These are phyloP conservation scores for Notodonta ziczac DNA, from an alignment of 2,888 invertebrate species.

Conservation along the genomic window DNA sequence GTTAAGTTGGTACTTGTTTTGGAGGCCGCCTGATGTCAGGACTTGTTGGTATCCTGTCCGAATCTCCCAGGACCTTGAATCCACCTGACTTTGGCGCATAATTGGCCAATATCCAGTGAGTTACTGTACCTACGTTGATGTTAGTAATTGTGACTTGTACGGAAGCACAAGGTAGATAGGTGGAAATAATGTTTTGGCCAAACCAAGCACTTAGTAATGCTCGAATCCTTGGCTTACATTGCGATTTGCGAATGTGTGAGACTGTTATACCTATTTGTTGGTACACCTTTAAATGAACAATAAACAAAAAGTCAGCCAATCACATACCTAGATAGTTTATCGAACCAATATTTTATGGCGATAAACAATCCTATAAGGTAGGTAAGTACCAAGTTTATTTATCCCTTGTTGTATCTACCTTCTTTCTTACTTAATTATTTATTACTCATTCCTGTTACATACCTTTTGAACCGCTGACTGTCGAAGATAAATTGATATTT, in stretches of 20 bases:
- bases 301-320: too few species aligned
- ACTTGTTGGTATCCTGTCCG: slow-evolving; percentile 43
- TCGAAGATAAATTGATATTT: slow-evolving; percentile 2
- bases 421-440: too few species aligned
- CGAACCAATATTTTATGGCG: too few species aligned
- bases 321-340: too few species aligned
- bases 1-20: slow-evolving; percentile 14
- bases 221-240: not conserved
- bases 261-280: too few species aligned
- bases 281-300: too few species aligned
- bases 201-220: not conserved
- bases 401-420: too few species aligned
- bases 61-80: slow-evolving; percentile 43
- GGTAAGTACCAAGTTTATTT: too few species aligned
- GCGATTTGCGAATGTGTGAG: too few species aligned
- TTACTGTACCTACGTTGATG: slow-evolving; percentile 16
- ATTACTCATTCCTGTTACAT: not conserved
- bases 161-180: slow-evolving; percentile 18
- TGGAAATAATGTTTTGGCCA: not conserved
- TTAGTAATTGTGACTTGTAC: slow-evolving; percentile 4
- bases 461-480: not conserved
- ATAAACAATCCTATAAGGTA: too few species aligned
- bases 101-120: slow-evolving; percentile 35
- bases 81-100: slow-evolving; percentile 34
- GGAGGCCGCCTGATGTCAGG: slow-evolving; percentile 50